phyloP scores from a whole-genome alignment of 2,888 invertebrate genomes.

The Sphecodes monilicornis region DNA sequence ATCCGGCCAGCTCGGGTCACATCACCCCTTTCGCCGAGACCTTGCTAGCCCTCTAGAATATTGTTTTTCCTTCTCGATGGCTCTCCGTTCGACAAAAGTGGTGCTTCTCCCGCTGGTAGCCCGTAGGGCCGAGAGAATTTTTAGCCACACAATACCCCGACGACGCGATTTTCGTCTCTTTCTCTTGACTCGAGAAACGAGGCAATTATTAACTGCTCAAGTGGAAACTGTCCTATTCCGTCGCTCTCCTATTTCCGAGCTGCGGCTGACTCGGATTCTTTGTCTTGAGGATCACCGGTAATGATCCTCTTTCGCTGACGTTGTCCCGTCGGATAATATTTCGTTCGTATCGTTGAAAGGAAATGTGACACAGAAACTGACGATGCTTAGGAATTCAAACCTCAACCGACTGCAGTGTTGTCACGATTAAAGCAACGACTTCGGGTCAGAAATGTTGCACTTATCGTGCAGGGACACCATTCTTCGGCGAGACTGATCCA shows the following conservation, averaged over 20 bases:
- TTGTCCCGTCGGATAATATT: not conserved
- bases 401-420: too few species aligned
- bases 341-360: not conserved
- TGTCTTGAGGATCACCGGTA: not conserved
- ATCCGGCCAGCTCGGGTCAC: conserved; percentile 18
- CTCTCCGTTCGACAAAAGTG: not conserved
- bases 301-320: not conserved
- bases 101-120: not conserved
- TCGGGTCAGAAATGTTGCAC: too few species aligned
- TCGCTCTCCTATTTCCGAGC: not conserved
- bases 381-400: too few species aligned
- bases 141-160: not conserved
- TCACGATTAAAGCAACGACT: too few species aligned
- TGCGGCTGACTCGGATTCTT: not conserved
- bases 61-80: conserved; percentile 26
- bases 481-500: too few species aligned
- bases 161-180: not conserved
- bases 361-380: too few species aligned
- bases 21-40: conserved; percentile 17
- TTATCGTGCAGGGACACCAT: too few species aligned
- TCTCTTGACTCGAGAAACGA: not conserved
- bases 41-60: conserved; percentile 7
- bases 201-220: conserved; percentile 1
- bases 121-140: not conserved
- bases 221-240: not conserved